A percentile compares a stretch with the other conserved stretches of the same genome.
Evolutionary conservation across 2,888 invertebrate genomes (phyloP).

Genomic region (Rambutsinella grinnellia): DNA sequence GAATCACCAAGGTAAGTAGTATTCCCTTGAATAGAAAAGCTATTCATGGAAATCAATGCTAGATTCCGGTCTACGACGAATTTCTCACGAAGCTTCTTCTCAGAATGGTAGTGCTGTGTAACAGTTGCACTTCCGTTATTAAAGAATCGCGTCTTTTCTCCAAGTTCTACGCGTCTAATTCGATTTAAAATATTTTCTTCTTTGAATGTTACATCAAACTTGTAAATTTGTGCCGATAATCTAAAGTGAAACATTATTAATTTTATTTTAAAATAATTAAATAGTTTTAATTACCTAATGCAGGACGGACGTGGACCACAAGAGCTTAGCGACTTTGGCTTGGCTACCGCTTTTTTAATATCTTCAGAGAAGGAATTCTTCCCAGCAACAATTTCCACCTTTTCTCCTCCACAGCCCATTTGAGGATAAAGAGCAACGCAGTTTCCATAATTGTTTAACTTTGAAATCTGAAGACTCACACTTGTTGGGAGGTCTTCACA

Average conservation of each 20-base stretch:
- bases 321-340: neutral
- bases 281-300: neutral
- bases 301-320: neutral
- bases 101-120: constrained; percentile 2
- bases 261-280: neutral
- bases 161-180: neutral
- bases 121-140: constrained; percentile 28
- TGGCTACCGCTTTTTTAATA: neutral
- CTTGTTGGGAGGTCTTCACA: neutral
- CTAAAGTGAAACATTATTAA: neutral
- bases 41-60: neutral
- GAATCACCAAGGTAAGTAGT: neutral
- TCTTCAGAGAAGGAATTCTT: neutral
- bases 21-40: neutral
- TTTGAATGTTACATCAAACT: neutral
- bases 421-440: neutral
- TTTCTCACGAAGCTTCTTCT: neutral
- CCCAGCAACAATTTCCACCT: neutral
- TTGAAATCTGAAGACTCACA: neutral
- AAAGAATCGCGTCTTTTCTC: neutral
- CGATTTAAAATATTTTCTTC: neutral
- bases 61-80: neutral
- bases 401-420: neutral
- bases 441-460: neutral
- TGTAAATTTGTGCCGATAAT: neutral